phyloP scores from a whole-genome alignment of 2,888 invertebrate species.

The Toxonevra muliebris region DNA sequence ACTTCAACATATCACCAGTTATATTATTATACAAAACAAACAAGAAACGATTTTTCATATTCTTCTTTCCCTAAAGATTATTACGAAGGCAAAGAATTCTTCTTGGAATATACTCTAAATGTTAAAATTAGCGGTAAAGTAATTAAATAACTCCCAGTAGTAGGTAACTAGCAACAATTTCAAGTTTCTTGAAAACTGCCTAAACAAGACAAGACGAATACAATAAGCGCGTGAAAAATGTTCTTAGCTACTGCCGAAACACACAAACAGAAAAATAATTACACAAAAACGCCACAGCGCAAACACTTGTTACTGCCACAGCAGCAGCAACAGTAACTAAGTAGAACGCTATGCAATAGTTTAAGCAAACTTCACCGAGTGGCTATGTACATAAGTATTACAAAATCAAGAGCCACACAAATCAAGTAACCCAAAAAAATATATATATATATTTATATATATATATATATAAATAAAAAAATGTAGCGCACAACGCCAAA shows the following conservation, averaged over 20 bases:
- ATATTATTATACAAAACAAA: no score
- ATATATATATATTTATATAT: no score
- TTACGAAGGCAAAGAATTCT: no score
- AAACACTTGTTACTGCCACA: neutral
- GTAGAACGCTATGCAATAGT: neutral
- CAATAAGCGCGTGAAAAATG: neutral
- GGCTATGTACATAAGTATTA: slow-evolving; percentile 13
- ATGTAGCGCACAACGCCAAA: neutral
- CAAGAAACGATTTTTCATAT: no score
- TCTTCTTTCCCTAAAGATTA: no score
- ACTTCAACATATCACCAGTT: no score
- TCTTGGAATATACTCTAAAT: neutral
- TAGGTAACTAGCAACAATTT: neutral
- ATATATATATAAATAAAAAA: neutral
- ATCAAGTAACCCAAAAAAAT: slow-evolving; percentile 15
- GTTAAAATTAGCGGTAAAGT: slow-evolving; percentile 18
- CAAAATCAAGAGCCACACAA: slow-evolving; percentile 24
- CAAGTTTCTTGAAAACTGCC: slow-evolving; percentile 3
- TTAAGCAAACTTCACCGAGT: neutral
- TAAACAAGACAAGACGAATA: slow-evolving; percentile 16
- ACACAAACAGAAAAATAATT: neutral
- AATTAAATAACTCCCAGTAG: slow-evolving; percentile 21
- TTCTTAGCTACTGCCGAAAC: neutral
- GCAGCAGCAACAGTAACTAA: slow-evolving; percentile 5
- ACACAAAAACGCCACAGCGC: neutral